Conservation (phyloP, 2,888 invertebrate genomes). For the Tetranychus truncatus region DNA sequence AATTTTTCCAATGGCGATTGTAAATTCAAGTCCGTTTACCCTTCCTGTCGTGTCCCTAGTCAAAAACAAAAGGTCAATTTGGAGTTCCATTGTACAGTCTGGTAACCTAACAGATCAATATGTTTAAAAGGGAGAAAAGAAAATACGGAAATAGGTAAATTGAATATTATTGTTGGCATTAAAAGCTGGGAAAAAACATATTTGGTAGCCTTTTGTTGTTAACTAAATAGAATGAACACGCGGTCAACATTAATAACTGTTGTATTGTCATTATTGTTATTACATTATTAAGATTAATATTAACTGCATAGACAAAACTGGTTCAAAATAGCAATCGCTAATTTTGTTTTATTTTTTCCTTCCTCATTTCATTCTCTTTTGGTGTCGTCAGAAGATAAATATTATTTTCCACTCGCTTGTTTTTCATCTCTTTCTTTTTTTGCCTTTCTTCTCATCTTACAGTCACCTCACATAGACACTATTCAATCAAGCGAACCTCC, state of each 20-base stretch:
- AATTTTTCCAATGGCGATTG: too few species aligned
- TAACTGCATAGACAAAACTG: background rate
- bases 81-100: background rate
- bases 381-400: background rate
- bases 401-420: background rate
- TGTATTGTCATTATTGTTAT: background rate
- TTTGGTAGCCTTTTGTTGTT: background rate
- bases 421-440: background rate
- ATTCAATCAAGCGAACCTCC: background rate
- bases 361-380: background rate
- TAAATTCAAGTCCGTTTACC: background rate
- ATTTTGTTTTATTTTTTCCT: background rate
- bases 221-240: background rate
- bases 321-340: background rate
- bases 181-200: background rate
- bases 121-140: background rate
- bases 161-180: background rate
- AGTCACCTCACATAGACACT: background rate
- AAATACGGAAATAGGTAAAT: constrained; percentile 1
- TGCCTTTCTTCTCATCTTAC: background rate
- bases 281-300: background rate
- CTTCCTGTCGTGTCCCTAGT: background rate
- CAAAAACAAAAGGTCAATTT: background rate
- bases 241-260: background rate
- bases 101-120: background rate